Evolutionary conservation across 2,797 vertebrate genomes (phyloP), one percentile per base, ranked within the genome.

Genomic region (Pipistrellus pygmaeus): DNA sequence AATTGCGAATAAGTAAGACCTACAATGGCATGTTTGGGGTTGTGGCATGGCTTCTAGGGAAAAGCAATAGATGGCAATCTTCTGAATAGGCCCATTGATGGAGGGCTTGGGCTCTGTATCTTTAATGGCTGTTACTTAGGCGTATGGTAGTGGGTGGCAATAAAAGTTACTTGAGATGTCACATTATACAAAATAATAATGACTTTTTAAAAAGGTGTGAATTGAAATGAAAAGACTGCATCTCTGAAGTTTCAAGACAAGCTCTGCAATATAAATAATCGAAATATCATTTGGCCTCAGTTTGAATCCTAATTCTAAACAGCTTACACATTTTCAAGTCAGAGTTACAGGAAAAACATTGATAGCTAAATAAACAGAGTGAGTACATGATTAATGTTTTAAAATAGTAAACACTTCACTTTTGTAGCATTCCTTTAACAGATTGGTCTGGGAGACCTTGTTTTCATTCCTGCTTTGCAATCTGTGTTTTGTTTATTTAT

Each of bases 311-410:
- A 95, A 90, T 97, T 98, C 96, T 97, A 76, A 97, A 96, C 93
- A 97, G 96, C 97, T 96, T 97, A 92, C 27, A 77, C 51, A 73
- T 96, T 98, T 97, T 93, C 91, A 92, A 92, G 95, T 97, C 97
- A 97, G 95, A 97, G 96, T 98, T 97, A 97, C 95, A 94, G 78
- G 96, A 97, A 97, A 91, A 97, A 94, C 94, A 97, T 60, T 93
- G 97, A 97, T 97, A 97, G 97, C 96, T 98, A 98, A 98, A 98
- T 98, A 98, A 98, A 98, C 93, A 91, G 89, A 96, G 96, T 96
- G 97, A 97, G 96, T 93, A 92, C 97, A 95, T 98, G 97, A 98
- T 98, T 97, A 97, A 98, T 98, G 97, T 81, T 98, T 98, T 95
- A 84, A 98, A 98, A 98, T 92, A 97, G 95, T 97, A 97, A 98